phyloP scores from a whole-genome alignment of 2,888 invertebrate genomes.

The Thelaira solivaga region DNA sequence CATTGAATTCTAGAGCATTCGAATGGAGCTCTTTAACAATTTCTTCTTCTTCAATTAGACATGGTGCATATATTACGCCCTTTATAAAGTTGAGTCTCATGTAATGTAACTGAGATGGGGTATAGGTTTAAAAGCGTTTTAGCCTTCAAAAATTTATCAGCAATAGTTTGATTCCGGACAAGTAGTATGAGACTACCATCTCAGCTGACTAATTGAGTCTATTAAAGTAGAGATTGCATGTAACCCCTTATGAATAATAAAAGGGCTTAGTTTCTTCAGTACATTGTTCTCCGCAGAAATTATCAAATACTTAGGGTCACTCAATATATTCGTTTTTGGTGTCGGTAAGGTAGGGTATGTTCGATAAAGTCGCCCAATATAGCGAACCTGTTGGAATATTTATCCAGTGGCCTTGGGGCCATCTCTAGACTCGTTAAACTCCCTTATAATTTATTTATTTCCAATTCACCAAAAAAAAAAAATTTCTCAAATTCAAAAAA shows the following conservation, averaged over 20 bases:
- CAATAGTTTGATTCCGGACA: conserved; percentile 2
- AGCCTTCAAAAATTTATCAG: conserved; percentile 57
- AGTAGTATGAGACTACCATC: conserved; percentile 19
- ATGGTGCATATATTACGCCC: conserved; percentile 30
- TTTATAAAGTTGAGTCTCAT: conserved; percentile 18
- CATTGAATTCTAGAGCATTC: not conserved
- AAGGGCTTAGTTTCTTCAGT: conserved; percentile 17
- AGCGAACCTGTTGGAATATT: not conserved
- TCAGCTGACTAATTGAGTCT: conserved; percentile 12
- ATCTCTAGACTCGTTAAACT: too few species aligned
- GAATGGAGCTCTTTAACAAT: conserved; percentile 9
- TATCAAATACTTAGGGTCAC: conserved; percentile 21
- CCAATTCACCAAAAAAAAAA: too few species aligned
- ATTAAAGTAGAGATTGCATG: conserved; percentile 13
- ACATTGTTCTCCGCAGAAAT: conserved; percentile 7
- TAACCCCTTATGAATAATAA: conserved; percentile 12
- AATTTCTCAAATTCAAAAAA: too few species aligned
- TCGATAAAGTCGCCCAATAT: conserved; percentile 1
- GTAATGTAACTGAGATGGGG: conserved; percentile 3
- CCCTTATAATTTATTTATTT: too few species aligned
- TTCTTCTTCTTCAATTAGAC: conserved; percentile 31
- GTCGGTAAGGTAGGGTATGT: not conserved
- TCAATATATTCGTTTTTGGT: not conserved
- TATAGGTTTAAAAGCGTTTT: not conserved
- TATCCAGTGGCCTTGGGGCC: not conserved